Conservation (phyloP, 2,797 vertebrate genomes). For the Chrysolophus pictus region DNA sequence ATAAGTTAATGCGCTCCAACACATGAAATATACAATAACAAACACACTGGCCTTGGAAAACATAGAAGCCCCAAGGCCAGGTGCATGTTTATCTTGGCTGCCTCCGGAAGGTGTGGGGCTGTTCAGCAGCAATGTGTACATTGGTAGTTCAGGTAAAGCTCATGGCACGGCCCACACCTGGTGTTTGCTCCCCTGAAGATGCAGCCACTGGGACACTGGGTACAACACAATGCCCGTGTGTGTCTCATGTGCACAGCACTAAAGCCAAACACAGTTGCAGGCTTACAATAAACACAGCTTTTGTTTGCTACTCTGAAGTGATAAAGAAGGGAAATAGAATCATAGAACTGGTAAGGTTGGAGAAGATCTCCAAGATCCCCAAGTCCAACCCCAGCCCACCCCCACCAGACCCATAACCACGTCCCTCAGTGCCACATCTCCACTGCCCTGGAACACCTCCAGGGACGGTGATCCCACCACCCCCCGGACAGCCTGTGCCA, state of each 20-base stretch:
- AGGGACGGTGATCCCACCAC: too few relatives aligned
- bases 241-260: fast-evolving
- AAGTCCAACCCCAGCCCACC: too few relatives aligned
- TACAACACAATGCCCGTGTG: fast-evolving
- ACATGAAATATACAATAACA: neutral
- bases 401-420: too few relatives aligned
- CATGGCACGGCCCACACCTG: neutral
- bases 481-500: too few relatives aligned
- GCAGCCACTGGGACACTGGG: neutral
- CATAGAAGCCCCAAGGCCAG: fast-evolving
- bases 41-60: fast-evolving
- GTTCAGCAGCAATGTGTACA: neutral
- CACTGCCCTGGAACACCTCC: too few relatives aligned
- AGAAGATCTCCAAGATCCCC: too few relatives aligned
- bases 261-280: neutral
- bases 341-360: too few relatives aligned
- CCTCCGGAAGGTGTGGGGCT: fast-evolving
- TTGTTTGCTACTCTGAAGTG: neutral
- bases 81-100: fast-evolving
- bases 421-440: too few relatives aligned
- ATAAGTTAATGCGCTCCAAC: neutral
- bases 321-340: fast-evolving
- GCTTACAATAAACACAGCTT: neutral
- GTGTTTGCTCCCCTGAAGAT: neutral
- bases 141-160: neutral